Conservation (phyloP, 2,797 vertebrate species). For the Masticophis lateralis region DNA sequence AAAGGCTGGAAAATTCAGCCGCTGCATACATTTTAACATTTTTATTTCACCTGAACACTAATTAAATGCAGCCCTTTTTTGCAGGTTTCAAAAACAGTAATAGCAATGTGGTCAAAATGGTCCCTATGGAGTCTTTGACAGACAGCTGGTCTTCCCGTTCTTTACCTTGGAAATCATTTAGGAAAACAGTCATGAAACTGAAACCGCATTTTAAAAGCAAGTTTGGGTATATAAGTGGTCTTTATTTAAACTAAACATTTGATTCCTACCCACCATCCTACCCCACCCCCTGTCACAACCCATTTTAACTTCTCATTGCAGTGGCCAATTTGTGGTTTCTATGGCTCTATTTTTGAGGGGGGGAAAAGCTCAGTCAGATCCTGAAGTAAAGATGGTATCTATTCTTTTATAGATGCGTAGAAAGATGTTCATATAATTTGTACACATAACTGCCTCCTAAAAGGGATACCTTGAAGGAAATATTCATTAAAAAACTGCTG, state of each 20-base stretch:
- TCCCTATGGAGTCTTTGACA: constrained; percentile 58
- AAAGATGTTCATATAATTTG: not conserved
- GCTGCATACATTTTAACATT: constrained; percentile 60
- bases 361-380: accelerated
- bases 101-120: constrained; percentile 34
- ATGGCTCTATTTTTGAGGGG: not conserved
- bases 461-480: not conserved
- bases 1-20: constrained; percentile 61
- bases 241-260: constrained; percentile 26
- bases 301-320: not conserved
- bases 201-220: not conserved
- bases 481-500: not conserved
- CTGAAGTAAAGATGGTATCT: not conserved
- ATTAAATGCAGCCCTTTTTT: constrained; percentile 64
- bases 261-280: constrained; percentile 18
- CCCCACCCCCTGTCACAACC: not conserved
- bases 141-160: constrained; percentile 10
- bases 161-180: constrained; percentile 62
- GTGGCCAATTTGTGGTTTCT: not conserved
- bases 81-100: constrained; percentile 57
- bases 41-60: constrained; percentile 66
- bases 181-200: constrained; percentile 53
- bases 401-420: not conserved
- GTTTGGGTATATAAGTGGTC: constrained; percentile 35
- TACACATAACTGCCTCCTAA: not conserved